Evolutionary conservation across 2,888 invertebrate genomes (phyloP), one percentile per base, ranked within the genome.

Genomic region (Acrobasis repandana): DNA sequence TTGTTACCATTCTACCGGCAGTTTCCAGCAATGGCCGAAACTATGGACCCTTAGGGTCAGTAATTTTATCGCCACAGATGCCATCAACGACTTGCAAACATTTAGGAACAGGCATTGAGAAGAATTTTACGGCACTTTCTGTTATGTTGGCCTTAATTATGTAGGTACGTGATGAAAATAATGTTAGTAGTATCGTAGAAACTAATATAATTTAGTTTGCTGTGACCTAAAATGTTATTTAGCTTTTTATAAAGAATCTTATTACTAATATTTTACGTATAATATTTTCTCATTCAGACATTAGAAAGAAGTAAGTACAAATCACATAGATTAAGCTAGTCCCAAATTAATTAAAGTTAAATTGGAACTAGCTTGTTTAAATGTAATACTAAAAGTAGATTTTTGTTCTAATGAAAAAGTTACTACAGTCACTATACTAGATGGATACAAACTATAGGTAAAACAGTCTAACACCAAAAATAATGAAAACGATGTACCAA

Each of bases 1-100:
- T 58, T 47, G 28, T 15, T 15, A 36, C 46, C 10, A 46, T 34
- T 15, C 33, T 15, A 48, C 20, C 50, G 36, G 8, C 36, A 34
- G 36, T 52, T 52, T 52, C 15, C 9, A 52, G 16, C 33, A 50
- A 38, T 58, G 36, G 50, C 49, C 9, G 20, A 38, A 58, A 50
- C 50, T 58, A 58, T 15, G 9, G 18, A 49, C 58, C 18, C 15
- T 36, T 16, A 52, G 43, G 43, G 43, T 43, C 38, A 50, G 28
- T 36, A 36, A 38, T 56, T 56, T 56, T 28, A 58, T 58, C 16
- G 50, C 6, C 56, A 28, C 58, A 58, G 58, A 49, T 58, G 49
- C 34, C 58, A 49, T 48, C 58, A 50, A 58, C 15, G 16, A 36
- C 58, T 58, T 38, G 34, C 38, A 49, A 18, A 58, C 36, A 50